Conservation (phyloP, 2,113 vertebrate genomes). For the Ovis aries region DNA sequence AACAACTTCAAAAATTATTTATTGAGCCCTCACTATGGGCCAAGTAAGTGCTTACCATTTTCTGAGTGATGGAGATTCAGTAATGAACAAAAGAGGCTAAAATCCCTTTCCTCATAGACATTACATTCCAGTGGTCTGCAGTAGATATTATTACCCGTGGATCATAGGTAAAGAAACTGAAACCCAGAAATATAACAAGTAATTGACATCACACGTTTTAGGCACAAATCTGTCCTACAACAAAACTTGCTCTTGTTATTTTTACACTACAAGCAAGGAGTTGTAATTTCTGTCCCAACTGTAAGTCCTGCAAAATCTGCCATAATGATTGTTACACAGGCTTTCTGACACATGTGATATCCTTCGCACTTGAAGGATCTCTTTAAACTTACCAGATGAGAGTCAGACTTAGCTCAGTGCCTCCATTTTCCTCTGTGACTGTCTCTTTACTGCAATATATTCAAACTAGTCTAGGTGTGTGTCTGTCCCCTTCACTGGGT, state of each 20-base stretch:
- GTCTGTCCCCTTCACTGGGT: background rate
- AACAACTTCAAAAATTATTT: background rate
- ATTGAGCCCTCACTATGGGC: background rate
- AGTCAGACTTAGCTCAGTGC: background rate
- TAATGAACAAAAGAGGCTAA: background rate
- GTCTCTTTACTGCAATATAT: background rate
- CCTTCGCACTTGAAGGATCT: background rate
- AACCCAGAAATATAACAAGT: background rate
- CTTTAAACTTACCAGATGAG: background rate
- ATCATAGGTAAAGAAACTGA: background rate
- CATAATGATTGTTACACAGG: background rate
- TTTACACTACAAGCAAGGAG: background rate
- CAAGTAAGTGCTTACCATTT: background rate
- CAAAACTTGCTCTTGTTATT: background rate
- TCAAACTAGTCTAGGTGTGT: background rate
- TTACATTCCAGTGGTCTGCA: background rate
- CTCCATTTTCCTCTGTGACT: background rate
- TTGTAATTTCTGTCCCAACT: background rate
- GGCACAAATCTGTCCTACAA: background rate
- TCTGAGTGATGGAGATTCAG: background rate
- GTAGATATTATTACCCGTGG: background rate
- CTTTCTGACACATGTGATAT: background rate
- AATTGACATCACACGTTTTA: background rate
- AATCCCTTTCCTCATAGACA: background rate
- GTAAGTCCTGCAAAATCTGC: background rate